Evolutionary conservation across 2,888 invertebrate genomes (phyloP).

Genomic region (Drosophila neonasuta): DNA sequence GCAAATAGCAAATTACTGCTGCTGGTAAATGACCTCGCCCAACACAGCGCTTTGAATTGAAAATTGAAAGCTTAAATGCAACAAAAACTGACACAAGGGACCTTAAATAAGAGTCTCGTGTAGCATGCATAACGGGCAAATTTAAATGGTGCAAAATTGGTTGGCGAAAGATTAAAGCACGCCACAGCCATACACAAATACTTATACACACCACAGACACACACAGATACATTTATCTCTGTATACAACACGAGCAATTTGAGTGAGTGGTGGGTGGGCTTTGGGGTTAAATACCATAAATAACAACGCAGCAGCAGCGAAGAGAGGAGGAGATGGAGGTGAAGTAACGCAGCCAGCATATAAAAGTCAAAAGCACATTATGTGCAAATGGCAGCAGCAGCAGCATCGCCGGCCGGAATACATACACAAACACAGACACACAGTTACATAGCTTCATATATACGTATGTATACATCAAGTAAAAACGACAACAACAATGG

Average conservation of each 20-base stretch:
- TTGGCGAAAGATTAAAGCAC: constrained; percentile 69
- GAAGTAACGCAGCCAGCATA: constrained; percentile 63
- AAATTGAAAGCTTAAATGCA: constrained; percentile 65
- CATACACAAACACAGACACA: constrained; percentile 15
- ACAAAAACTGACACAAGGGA: constrained; percentile 47
- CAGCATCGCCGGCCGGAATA: constrained; percentile 50
- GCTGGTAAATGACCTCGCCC: constrained; percentile 56
- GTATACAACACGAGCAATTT: constrained; percentile 55
- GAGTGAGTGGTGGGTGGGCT: constrained; percentile 44
- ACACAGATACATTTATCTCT: constrained; percentile 8
- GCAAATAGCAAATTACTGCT: not conserved
- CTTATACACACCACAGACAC: constrained; percentile 14
- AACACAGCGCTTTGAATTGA: constrained; percentile 38
- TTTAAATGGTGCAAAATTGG: constrained; percentile 72
- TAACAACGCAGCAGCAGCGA: constrained; percentile 48
- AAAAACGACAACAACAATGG: constrained; percentile 26
- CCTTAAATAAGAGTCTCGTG: constrained; percentile 18
- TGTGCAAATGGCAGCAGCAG: constrained; percentile 34
- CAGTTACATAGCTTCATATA: constrained; percentile 12
- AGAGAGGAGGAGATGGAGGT: constrained; percentile 12
- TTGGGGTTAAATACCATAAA: constrained; percentile 73
- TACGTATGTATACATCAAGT: not conserved
- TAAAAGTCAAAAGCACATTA: constrained; percentile 52
- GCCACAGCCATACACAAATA: constrained; percentile 29
- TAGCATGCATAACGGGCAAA: constrained; percentile 45